Percentiles rank a stretch among this genome's conserved stretches.
phyloP scores from a whole-genome alignment of 2,113 vertebrate genomes.

The Melanostigma gelatinosum region DNA sequence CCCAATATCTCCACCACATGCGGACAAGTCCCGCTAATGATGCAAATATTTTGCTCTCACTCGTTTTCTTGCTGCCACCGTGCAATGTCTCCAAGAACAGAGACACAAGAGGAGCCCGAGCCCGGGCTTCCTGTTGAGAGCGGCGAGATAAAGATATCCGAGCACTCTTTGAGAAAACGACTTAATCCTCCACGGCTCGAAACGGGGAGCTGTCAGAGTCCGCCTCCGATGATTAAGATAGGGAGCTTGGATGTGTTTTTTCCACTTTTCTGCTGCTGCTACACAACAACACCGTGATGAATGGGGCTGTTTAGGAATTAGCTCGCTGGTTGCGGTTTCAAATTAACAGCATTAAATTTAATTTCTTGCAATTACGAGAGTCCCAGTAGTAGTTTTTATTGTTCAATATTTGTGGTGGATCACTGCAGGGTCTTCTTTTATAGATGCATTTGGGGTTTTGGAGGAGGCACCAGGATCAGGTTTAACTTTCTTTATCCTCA shows the following conservation, averaged over 20 bases:
- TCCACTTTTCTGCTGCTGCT: slow-evolving; percentile 1
- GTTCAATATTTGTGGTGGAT: too few relatives aligned
- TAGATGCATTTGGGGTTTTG: background rate
- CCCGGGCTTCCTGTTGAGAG: slow-evolving; percentile 4
- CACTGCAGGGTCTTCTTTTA: background rate
- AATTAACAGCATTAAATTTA: background rate
- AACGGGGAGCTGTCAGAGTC: slow-evolving; percentile 46
- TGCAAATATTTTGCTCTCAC: slow-evolving; percentile 23
- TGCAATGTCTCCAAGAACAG: background rate
- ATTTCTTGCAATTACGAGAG: background rate
- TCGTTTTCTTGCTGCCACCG: background rate
- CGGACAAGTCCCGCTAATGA: slow-evolving; percentile 21
- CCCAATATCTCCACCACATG: slow-evolving; percentile 25
- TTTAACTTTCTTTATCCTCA: background rate
- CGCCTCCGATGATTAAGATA: slow-evolving; percentile 40
- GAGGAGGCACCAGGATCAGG: background rate
- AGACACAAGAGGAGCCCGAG: background rate
- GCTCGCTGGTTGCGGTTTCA: background rate
- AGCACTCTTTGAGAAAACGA: slow-evolving; percentile 21
- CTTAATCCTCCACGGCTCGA: slow-evolving; percentile 12
- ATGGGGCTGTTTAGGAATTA: background rate
- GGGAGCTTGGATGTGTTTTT: slow-evolving; percentile 21
- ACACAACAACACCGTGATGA: background rate
- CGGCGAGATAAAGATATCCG: slow-evolving; percentile 31
- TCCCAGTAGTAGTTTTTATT: background rate